These are phyloP conservation scores for Cotesia glomerata DNA, from an alignment of 1,140 invertebrate species.

Conservation along the genomic window DNA sequence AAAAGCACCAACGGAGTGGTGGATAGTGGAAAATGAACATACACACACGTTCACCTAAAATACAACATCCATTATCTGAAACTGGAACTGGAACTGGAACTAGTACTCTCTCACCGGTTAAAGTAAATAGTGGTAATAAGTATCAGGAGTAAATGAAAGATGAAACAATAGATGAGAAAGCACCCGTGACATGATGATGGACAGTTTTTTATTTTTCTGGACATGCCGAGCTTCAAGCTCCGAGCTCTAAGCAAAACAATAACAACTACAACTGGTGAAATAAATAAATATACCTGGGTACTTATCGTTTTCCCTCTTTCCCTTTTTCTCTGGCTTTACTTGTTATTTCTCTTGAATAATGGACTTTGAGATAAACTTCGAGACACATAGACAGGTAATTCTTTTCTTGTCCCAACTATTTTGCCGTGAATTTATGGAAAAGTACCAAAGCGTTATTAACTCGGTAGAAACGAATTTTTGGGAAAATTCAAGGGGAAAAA, in stretches of 20 bases:
- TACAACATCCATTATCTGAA: not conserved
- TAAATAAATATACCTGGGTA: not conserved
- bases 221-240: not conserved
- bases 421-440: not conserved
- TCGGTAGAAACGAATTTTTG: no score
- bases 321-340: not conserved
- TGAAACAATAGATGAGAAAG: not conserved
- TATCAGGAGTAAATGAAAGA: not conserved
- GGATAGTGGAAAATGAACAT: not conserved
- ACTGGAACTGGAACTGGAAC: not conserved
- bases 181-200: not conserved
- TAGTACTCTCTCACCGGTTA: not conserved
- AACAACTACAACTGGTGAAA: not conserved
- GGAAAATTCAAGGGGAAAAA: no score
- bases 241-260: no score
- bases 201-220: constrained; percentile 1
- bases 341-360: constrained; percentile 7
- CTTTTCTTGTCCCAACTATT: not conserved
- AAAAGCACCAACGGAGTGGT: not conserved
- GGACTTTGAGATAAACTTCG: not conserved
- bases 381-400: not conserved
- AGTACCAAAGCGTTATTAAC: not conserved
- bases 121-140: not conserved
- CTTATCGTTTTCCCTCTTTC: not conserved
- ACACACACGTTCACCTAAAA: no score